These are phyloP conservation scores for Drosophila mercatorum DNA, from an alignment of 2,888 invertebrate species.

Conservation along the genomic window DNA sequence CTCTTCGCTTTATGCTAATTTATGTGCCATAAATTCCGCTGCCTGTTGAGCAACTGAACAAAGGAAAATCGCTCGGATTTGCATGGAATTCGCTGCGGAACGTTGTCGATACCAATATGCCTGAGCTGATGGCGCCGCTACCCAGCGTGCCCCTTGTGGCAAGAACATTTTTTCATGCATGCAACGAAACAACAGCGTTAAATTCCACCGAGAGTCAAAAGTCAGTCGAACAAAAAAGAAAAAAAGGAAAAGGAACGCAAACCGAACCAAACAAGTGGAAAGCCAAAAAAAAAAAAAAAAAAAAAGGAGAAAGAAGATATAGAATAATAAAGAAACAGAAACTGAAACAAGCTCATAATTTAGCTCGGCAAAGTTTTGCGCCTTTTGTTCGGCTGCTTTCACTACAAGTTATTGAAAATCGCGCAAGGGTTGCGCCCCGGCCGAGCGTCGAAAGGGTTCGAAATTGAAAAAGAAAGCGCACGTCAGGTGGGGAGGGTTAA, in stretches of 20 bases:
- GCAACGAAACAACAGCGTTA: constrained; percentile 56
- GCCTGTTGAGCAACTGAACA: constrained; percentile 6
- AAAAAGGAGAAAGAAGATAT: constrained; percentile 12
- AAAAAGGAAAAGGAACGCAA: constrained; percentile 5
- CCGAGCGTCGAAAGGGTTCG: constrained; percentile 63
- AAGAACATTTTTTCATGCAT: constrained; percentile 62
- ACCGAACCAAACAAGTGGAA: constrained; percentile 22
- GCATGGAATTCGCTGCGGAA: constrained; percentile 23
- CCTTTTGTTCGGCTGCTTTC: constrained; percentile 71
- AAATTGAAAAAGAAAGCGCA: constrained; percentile 76
- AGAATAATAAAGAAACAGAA: constrained; percentile 49
- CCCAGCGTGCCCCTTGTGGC: constrained; percentile 29
- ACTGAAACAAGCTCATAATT: constrained; percentile 76
- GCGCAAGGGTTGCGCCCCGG: constrained; percentile 64
- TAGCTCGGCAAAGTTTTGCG: constrained; percentile 76
- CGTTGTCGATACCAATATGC: constrained; percentile 55
- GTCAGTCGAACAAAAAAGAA: constrained; percentile 34
- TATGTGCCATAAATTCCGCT: neutral
- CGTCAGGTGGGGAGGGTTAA: constrained; percentile 64
- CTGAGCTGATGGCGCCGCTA: neutral
- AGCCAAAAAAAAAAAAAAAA: constrained; percentile 17
- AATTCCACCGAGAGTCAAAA: constrained; percentile 72
- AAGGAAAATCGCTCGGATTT: constrained; percentile 7
- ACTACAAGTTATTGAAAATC: constrained; percentile 78
- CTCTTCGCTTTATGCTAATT: constrained; percentile 2